Percentiles rank a stretch among this genome's conserved stretches.
Evolutionary conservation across 2,113 vertebrate genomes (phyloP).

Genomic region (Phoxinus phoxinus): DNA sequence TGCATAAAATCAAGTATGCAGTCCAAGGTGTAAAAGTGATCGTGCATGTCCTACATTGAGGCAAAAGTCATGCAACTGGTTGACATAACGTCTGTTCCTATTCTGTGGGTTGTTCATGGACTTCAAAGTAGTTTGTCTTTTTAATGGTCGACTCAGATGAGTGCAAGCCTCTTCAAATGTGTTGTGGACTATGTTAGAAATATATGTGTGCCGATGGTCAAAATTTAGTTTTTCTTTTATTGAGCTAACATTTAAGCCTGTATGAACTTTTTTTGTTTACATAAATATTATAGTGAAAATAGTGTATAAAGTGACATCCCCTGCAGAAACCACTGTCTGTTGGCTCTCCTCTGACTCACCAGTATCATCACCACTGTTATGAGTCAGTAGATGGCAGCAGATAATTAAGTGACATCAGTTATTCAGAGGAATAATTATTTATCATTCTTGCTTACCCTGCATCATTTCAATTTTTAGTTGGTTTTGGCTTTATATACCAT

Average conservation of each 20-base stretch:
- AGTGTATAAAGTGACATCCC: background rate
- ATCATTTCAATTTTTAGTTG: background rate
- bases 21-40: background rate
- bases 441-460: background rate
- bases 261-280: background rate
- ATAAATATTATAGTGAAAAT: background rate
- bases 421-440: slow-evolving; percentile 10
- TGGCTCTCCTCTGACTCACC: background rate
- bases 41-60: background rate
- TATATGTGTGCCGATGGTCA: background rate
- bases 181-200: background rate
- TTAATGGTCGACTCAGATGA: background rate
- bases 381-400: slow-evolving; percentile 66
- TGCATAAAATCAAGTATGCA: background rate
- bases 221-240: background rate
- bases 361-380: slow-evolving; percentile 49
- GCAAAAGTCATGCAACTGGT: background rate
- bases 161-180: background rate
- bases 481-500: background rate
- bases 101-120: background rate
- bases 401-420: slow-evolving; percentile 53
- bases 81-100: background rate
- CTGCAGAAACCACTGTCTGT: background rate
- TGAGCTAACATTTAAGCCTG: background rate
- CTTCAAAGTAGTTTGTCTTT: background rate